Percentiles rank a stretch among this genome's conserved stretches.
Conservation (phyloP, 1,140 invertebrate species). For the Anoplolepis gracilipes region DNA sequence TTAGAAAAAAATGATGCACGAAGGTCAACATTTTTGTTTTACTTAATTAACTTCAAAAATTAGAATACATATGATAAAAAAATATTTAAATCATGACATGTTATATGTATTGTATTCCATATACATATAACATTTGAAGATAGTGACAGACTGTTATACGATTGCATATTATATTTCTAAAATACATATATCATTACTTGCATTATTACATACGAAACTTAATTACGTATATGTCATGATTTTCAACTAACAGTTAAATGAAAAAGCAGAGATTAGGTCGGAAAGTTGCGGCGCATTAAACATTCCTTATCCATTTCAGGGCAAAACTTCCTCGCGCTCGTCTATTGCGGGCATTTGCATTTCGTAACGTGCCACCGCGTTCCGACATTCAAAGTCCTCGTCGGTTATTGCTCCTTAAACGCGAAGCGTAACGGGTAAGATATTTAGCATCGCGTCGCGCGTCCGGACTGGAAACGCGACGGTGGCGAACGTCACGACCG, state of each 20-base stretch:
- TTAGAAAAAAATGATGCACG: constrained; percentile 9
- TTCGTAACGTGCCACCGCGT: constrained; percentile 10
- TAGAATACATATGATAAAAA: constrained; percentile 54
- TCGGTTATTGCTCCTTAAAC: constrained; percentile 55
- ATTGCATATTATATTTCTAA: neutral
- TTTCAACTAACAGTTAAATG: neutral
- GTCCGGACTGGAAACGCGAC: constrained; percentile 52
- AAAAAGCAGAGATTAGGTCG: neutral
- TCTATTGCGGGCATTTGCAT: constrained; percentile 38
- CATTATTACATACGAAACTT: neutral
- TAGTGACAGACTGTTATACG: neutral
- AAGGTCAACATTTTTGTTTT: neutral
- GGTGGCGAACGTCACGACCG: constrained; percentile 72
- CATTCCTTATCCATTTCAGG: neutral
- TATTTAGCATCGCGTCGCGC: constrained; percentile 58
- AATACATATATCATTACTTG: neutral
- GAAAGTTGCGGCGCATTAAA: neutral
- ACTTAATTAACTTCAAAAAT: constrained; percentile 55
- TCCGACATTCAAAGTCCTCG: constrained; percentile 33
- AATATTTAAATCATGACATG: too few relatives aligned
- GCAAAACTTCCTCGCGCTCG: neutral
- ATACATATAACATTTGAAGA: too few relatives aligned
- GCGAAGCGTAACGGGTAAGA: constrained; percentile 20
- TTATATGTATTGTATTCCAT: too few relatives aligned
- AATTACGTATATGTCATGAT: neutral